phyloP scores from a whole-genome alignment of 1,140 invertebrate species.

The Centruroides vittatus region DNA sequence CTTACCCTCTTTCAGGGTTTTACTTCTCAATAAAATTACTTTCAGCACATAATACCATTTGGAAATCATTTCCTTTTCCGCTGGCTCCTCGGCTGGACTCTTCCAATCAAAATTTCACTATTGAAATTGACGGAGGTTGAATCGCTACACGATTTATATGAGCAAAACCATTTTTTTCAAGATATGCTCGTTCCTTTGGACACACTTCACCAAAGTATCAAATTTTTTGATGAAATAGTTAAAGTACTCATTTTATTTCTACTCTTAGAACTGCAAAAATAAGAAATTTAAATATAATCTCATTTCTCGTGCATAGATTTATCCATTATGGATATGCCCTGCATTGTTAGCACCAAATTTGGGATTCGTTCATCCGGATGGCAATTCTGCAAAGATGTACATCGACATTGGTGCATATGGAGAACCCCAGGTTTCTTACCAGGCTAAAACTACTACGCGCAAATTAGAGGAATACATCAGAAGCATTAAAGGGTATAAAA shows the following conservation, averaged over 20 bases:
- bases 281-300: background rate
- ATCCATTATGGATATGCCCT: conserved; percentile 72
- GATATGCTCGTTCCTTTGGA: no score
- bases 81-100: no score
- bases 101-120: no score
- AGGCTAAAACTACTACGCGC: conserved; percentile 48
- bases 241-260: background rate
- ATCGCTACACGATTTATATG: no score
- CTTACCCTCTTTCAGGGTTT: no score
- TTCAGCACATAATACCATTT: no score
- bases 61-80: no score
- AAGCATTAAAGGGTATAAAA: conserved; percentile 44
- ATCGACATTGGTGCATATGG: conserved; percentile 60
- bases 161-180: no score
- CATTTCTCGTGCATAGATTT: conserved; percentile 41
- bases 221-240: no score
- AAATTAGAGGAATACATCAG: conserved; percentile 53
- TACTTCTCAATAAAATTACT: no score
- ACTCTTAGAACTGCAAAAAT: background rate
- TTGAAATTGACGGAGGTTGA: no score
- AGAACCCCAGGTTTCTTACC: conserved; percentile 47
- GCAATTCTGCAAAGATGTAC: conserved; percentile 43
- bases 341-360: conserved; percentile 51
- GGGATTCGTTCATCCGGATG: conserved; percentile 48
- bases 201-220: no score